phyloP scores from a whole-genome alignment of 35 echinoderm and acorn worm genomes.

The Ptychodera flava region DNA sequence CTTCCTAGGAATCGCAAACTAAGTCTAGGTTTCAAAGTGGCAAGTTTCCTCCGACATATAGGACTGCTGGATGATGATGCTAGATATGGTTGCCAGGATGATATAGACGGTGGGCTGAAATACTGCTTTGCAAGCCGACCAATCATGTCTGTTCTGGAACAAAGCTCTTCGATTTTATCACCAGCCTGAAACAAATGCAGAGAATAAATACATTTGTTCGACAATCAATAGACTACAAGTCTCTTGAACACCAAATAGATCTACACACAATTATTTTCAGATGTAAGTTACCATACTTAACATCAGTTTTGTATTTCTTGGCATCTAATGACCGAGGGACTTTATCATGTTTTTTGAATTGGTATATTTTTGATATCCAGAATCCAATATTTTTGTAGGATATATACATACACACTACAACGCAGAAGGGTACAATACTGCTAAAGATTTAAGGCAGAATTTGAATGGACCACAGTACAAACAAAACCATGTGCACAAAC shows the following conservation, averaged over 20 bases:
- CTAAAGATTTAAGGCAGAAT: no score
- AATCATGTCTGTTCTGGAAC: conserved; percentile 32
- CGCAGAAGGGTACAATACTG: no score
- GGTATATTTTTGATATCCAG: not conserved
- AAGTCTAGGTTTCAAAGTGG: conserved; percentile 38
- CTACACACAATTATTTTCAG: not conserved
- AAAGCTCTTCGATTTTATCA: conserved; percentile 57
- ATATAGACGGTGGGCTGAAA: conserved; percentile 47
- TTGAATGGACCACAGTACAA: no score
- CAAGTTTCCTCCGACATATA: not conserved
- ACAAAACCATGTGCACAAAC: no score
- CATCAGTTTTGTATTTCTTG: not conserved
- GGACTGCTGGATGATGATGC: conserved; percentile 17
- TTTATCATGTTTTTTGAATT: not conserved
- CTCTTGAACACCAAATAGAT: not conserved
- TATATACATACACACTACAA: no score
- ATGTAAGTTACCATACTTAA: not conserved
- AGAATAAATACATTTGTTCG: not conserved
- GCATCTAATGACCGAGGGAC: not conserved
- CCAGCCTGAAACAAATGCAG: conserved; percentile 55
- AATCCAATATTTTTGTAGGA: no score
- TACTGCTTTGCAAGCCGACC: conserved; percentile 75
- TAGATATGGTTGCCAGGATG: conserved; percentile 8
- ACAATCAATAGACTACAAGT: not conserved
- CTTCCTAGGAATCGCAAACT: conserved; percentile 80